Percentiles rank a stretch among this genome's conserved stretches.
Evolutionary conservation across 2,113 vertebrate species (phyloP).

Genomic region (Aptenodytes patagonicus): DNA sequence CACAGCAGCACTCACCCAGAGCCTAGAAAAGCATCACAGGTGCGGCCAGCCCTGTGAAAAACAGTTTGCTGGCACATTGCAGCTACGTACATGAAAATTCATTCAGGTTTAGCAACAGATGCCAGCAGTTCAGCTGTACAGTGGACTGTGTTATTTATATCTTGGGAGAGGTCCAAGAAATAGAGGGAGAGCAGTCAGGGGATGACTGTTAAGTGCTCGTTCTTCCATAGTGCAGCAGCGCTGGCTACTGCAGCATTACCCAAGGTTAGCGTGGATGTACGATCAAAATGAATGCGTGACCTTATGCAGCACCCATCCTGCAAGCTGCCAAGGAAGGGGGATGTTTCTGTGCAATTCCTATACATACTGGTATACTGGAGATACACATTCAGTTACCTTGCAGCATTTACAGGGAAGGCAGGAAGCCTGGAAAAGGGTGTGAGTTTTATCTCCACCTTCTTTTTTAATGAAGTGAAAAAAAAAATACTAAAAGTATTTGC

Average conservation of each 20-base stretch:
- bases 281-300: rapidly evolving
- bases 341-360: background rate
- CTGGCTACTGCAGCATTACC: background rate
- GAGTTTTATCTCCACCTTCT: background rate
- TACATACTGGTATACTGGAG: background rate
- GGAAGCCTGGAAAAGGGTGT: background rate
- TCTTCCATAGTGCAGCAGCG: background rate
- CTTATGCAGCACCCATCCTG: background rate
- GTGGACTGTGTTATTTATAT: background rate
- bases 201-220: background rate
- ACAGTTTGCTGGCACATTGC: background rate
- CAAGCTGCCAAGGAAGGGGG: background rate
- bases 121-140: conserved; percentile 1
- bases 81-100: background rate
- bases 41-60: background rate
- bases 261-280: rapidly evolving
- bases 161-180: conserved; percentile 8
- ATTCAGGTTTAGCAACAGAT: background rate
- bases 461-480: background rate
- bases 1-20: rapidly evolving
- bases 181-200: background rate
- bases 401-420: background rate
- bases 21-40: background rate
- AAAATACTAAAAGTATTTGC: background rate
- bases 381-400: background rate